Conservation (phyloP, 2,797 vertebrate species). For the Helostoma temminkii region DNA sequence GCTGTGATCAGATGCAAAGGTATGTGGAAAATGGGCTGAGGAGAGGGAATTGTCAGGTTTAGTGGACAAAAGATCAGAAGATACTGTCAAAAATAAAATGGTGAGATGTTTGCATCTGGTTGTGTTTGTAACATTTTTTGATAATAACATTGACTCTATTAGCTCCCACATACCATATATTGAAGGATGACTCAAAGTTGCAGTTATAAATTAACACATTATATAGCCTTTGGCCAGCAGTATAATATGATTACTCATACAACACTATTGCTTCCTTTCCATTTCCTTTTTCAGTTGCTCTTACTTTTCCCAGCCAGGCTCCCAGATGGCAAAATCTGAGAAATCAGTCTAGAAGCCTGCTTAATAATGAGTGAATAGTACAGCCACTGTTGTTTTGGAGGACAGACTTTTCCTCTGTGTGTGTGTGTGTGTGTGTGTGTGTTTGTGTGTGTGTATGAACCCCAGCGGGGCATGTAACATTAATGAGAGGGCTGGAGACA, state of each 20-base stretch:
- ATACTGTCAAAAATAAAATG: slow-evolving; percentile 8
- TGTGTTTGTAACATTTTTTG: background rate
- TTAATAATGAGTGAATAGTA: slow-evolving; percentile 66
- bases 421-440: slow-evolving; percentile 34
- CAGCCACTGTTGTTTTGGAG: slow-evolving; percentile 66
- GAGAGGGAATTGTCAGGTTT: slow-evolving; percentile 25
- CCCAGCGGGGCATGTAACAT: slow-evolving; percentile 67
- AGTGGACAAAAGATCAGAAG: slow-evolving; percentile 13
- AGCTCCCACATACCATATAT: no score
- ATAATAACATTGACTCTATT: background rate
- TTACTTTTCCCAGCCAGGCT: slow-evolving; percentile 36
- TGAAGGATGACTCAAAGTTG: background rate
- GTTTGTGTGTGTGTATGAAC: slow-evolving; percentile 30
- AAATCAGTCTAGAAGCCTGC: slow-evolving; percentile 49
- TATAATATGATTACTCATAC: slow-evolving; percentile 6
- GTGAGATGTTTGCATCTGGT: background rate
- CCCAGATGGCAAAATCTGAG: slow-evolving; percentile 44
- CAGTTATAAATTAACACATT: no score
- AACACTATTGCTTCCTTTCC: slow-evolving; percentile 30
- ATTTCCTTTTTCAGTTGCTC: slow-evolving; percentile 43
- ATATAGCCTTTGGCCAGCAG: slow-evolving; percentile 6
- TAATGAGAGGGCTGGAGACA: slow-evolving; percentile 73
- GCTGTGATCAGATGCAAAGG: slow-evolving; percentile 52
- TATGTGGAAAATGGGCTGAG: slow-evolving; percentile 46
- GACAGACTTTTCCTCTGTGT: no score